Conservation (phyloP, 2,888 invertebrate genomes). For the Siphonodentalium dalli region DNA sequence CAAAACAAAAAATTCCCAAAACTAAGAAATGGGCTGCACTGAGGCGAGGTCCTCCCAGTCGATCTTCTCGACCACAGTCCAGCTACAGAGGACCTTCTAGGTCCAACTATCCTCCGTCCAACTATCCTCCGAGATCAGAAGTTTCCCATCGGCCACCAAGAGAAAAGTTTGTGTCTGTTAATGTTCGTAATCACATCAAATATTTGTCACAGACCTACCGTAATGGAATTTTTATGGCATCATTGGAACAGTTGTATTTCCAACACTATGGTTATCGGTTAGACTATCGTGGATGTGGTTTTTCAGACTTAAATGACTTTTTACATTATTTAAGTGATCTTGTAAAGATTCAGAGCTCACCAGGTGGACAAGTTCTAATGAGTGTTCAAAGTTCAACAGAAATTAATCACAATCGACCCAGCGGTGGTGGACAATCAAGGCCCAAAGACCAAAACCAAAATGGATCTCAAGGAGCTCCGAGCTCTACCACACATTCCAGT, state of each 20-base stretch:
- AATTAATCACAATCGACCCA: too few relatives aligned
- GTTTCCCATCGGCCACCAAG: constrained; percentile 1
- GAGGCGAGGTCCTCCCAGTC: constrained; percentile 5
- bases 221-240: constrained; percentile 33
- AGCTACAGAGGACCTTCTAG: too few relatives aligned
- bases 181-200: constrained; percentile 33
- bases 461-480: too few relatives aligned
- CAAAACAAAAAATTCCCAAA: constrained; percentile 41
- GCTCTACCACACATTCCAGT: too few relatives aligned
- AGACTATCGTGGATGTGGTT: constrained; percentile 35
- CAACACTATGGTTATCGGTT: constrained; percentile 37
- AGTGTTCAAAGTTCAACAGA: too few relatives aligned
- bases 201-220: constrained; percentile 36
- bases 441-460: too few relatives aligned
- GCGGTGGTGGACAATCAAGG: too few relatives aligned
- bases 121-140: too few relatives aligned
- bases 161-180: constrained; percentile 27
- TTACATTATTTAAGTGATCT: constrained; percentile 35
- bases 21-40: constrained; percentile 37
- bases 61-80: too few relatives aligned
- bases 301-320: constrained; percentile 34
- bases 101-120: too few relatives aligned
- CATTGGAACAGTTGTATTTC: constrained; percentile 38
- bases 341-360: constrained; percentile 30
- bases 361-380: constrained; percentile 37